Conservation (phyloP, 2,797 vertebrate species). For the Carapus acus region DNA sequence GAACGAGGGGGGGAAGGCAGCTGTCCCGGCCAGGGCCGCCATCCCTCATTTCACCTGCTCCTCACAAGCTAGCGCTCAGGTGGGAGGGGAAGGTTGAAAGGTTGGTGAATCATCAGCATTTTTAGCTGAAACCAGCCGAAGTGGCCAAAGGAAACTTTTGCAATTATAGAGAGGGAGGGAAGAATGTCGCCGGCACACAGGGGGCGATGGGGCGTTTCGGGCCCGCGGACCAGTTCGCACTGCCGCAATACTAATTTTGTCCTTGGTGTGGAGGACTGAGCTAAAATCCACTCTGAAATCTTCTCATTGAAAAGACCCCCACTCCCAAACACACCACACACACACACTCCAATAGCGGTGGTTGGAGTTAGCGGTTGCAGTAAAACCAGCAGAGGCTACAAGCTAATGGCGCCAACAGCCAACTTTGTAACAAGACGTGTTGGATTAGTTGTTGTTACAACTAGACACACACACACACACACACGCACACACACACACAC, state of each 20-base stretch:
- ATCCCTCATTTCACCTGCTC: conserved; percentile 40
- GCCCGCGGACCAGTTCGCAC: background rate
- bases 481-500: too few species aligned
- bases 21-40: conserved; percentile 26
- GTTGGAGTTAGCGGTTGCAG: conserved; percentile 37
- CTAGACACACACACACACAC: too few species aligned
- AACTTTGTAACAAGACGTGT: conserved; percentile 17
- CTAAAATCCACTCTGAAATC: conserved; percentile 25
- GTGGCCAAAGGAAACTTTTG: background rate
- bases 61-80: conserved; percentile 33
- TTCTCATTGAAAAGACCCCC: conserved; percentile 39
- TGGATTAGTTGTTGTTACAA: too few species aligned
- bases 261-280: conserved; percentile 60
- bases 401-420: conserved; percentile 23
- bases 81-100: conserved; percentile 15
- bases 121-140: background rate
- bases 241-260: conserved; percentile 38
- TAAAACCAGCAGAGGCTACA: conserved; percentile 27
- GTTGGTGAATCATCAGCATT: conserved; percentile 11
- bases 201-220: background rate
- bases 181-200: background rate
- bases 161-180: background rate
- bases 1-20: conserved; percentile 34
- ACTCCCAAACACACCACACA: conserved; percentile 34
- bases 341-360: conserved; percentile 32